Evolutionary conservation across 2,113 vertebrate genomes (phyloP), one percentile per base, ranked within the genome.

Genomic region (Chloropsis cyanopogon): DNA sequence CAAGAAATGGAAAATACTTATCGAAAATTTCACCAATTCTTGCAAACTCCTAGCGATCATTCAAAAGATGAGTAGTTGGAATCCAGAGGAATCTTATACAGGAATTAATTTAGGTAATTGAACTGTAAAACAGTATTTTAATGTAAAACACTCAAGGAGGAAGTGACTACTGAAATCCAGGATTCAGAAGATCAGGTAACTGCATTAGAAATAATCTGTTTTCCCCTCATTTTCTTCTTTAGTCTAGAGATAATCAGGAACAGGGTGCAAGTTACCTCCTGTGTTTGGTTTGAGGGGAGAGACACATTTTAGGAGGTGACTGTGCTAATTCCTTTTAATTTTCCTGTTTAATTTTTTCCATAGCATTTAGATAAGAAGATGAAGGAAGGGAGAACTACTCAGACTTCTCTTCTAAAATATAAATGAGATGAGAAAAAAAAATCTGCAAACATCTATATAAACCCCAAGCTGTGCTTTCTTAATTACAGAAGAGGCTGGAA

Each of bases 401-500:
- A 57, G 23, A 47, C 21, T 73, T 72, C 64, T 77, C 46, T 54
- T 46, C 33, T 76, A 86, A 87, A 87, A 91, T 72, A 42, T 57
- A 88, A 86, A 80, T 88, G 5, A 88, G 49, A 71, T 71, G 15
- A 53, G 42, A 61, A 31, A 53, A 94, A 93, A 90, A 84, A 71
- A 6, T 11, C n/a, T 83, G 82, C 46, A 86, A 96, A 94, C 77
- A 84, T 94, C 93, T 95, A 53, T 89, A 89, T 91, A 93, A 93
- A 85, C 60, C n/a, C 84, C 80, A 95, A 89, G 82, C 70, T 93
- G 69, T 92, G 83, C 63, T 88, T 66, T 92, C 81, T 84, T 94
- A 97, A 97, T 96, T 96, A 94, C 60, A 65, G 78, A 86, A 57
- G 46, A 90, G 60, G 69, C 26, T 93, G 72, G 95, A 92, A 83